Conservation (phyloP, 2,888 invertebrate species). For the Abrostola tripartita region DNA sequence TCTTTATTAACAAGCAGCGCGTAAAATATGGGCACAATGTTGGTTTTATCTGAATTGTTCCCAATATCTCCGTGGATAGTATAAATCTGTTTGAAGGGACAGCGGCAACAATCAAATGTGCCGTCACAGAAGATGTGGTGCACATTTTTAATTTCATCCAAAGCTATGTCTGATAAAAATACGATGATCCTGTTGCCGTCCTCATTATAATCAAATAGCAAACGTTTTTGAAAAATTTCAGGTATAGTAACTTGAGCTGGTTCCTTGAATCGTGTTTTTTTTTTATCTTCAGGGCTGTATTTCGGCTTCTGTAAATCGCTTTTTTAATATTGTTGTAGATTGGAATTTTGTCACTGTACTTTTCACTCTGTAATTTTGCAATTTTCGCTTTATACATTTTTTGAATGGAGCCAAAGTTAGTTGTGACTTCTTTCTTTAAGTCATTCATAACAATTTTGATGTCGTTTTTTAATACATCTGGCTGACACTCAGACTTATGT, state of each 20-base stretch:
- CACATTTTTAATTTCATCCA: slow-evolving; percentile 18
- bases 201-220: slow-evolving; percentile 29
- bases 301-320: slow-evolving; percentile 19
- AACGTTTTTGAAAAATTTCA: slow-evolving; percentile 16
- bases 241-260: too few species aligned
- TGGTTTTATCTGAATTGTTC: slow-evolving; percentile 18
- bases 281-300: slow-evolving; percentile 25
- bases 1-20: slow-evolving; percentile 27
- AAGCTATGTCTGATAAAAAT: slow-evolving; percentile 26
- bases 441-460: slow-evolving; percentile 14
- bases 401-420: slow-evolving; percentile 17
- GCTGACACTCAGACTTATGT: slow-evolving; percentile 18
- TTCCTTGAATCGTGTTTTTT: slow-evolving; percentile 22
- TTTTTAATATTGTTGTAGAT: slow-evolving; percentile 25
- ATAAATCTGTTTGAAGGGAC: slow-evolving; percentile 26
- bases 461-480: slow-evolving; percentile 10
- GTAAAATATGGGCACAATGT: slow-evolving; percentile 30
- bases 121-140: slow-evolving; percentile 24
- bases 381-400: slow-evolving; percentile 24
- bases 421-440: slow-evolving; percentile 16
- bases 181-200: slow-evolving; percentile 30
- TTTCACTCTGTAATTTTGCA: slow-evolving; percentile 21
- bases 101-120: slow-evolving; percentile 24
- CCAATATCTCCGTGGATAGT: slow-evolving; percentile 30
- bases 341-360: slow-evolving; percentile 20